phyloP scores from a whole-genome alignment of 2,113 vertebrate genomes.

The Istiophorus platypterus region DNA sequence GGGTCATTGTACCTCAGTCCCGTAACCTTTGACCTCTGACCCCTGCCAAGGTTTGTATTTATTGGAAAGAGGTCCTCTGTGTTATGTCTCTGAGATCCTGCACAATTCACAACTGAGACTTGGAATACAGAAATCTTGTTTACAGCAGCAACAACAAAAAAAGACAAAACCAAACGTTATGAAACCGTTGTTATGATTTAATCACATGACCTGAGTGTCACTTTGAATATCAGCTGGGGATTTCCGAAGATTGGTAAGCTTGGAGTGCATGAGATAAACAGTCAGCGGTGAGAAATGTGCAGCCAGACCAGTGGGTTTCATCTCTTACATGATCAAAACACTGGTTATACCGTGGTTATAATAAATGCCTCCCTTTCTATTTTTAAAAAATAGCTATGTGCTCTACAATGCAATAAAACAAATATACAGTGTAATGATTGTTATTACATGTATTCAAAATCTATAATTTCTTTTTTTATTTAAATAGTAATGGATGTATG shows the following conservation, averaged over 20 bases:
- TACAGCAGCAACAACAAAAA: background rate
- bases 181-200: conserved; percentile 44
- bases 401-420: background rate
- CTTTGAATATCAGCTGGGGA: conserved; percentile 65
- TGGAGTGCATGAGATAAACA: background rate
- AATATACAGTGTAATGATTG: background rate
- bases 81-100: conserved; percentile 37
- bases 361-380: background rate
- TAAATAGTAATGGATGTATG: background rate
- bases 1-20: conserved; percentile 79
- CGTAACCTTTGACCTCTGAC: conserved; percentile 78
- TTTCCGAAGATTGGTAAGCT: conserved; percentile 33
- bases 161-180: background rate
- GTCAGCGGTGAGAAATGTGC: conserved; percentile 20
- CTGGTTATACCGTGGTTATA: background rate
- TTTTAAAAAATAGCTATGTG: background rate
- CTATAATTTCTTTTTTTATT: background rate
- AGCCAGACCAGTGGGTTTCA: conserved; percentile 4
- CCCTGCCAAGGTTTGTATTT: conserved; percentile 67
- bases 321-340: conserved; percentile 1
- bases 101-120: conserved; percentile 43
- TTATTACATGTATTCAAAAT: background rate
- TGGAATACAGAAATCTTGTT: conserved; percentile 35
- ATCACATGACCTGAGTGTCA: conserved; percentile 65
- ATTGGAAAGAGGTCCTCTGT: conserved; percentile 63